Evolutionary conservation across 2,797 vertebrate species (phyloP).

Genomic region (Gastrophryne carolinensis): DNA sequence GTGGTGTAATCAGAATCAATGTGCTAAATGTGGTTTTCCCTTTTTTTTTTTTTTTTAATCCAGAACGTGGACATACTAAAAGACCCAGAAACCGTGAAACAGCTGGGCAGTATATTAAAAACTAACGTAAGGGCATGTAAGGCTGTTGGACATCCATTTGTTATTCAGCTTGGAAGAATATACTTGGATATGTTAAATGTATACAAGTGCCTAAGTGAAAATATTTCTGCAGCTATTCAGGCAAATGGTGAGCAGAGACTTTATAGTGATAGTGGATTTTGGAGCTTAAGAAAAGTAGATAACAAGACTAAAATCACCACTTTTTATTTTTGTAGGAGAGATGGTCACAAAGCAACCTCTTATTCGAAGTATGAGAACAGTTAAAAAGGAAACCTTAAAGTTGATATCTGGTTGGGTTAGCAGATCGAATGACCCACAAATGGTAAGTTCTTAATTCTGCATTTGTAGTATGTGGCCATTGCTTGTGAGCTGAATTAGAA

Average conservation of each 20-base stretch:
- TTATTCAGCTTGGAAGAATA: slow-evolving; percentile 96
- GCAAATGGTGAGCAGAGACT: slow-evolving; percentile 83
- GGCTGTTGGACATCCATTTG: slow-evolving; percentile 96
- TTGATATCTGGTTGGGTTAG: slow-evolving; percentile 97
- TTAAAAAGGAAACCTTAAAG: slow-evolving; percentile 95
- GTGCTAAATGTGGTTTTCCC: no score
- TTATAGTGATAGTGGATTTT: not conserved
- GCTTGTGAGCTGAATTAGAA: not conserved
- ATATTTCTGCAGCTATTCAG: slow-evolving; percentile 98
- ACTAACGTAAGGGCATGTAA: slow-evolving; percentile 97
- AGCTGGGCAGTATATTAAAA: slow-evolving; percentile 97
- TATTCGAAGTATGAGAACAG: slow-evolving; percentile 95
- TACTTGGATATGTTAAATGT: slow-evolving; percentile 99
- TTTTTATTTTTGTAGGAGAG: slow-evolving; percentile 76
- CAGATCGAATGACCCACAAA: slow-evolving; percentile 93
- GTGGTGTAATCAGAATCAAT: no score
- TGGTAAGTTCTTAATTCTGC: slow-evolving; percentile 72
- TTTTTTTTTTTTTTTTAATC: slow-evolving; percentile 1
- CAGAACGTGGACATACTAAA: slow-evolving; percentile 98
- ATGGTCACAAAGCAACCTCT: slow-evolving; percentile 96
- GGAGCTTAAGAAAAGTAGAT: not conserved
- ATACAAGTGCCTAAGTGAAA: slow-evolving; percentile 99
- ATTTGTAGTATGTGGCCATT: not conserved
- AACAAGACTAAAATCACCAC: not conserved
- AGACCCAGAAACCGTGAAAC: slow-evolving; percentile 96